phyloP scores from a whole-genome alignment of 2,113 vertebrate genomes.

The Megaleporinus macrocephalus region DNA sequence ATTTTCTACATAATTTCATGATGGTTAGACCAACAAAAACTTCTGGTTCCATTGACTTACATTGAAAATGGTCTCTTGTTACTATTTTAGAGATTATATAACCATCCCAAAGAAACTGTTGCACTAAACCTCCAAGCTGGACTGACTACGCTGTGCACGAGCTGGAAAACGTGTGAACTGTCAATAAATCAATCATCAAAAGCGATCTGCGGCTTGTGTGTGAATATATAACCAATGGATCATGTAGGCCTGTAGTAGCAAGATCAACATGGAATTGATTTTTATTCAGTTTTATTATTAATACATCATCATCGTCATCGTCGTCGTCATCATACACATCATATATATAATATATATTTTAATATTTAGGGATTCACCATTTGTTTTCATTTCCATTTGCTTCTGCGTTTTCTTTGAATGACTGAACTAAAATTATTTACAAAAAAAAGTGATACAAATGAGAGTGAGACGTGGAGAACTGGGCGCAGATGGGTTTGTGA shows the following conservation, averaged over 20 bases:
- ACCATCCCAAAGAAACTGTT: no score
- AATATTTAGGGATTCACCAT: conserved; percentile 78
- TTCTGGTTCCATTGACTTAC: no score
- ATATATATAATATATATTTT: conserved; percentile 80
- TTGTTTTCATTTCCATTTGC: conserved; percentile 71
- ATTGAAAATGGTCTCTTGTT: no score
- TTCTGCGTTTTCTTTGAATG: conserved; percentile 70
- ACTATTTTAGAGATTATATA: no score
- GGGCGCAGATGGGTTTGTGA: conserved; percentile 57
- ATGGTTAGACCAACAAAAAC: no score
- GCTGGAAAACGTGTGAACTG: not conserved
- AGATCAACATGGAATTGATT: conserved; percentile 58
- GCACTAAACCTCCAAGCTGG: no score
- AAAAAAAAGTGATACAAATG: conserved; percentile 79
- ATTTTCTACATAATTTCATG: no score
- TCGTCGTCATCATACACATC: conserved; percentile 71
- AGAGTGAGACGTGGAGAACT: conserved; percentile 61
- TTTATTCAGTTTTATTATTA: conserved; percentile 76
- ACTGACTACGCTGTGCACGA: not conserved
- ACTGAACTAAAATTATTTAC: conserved; percentile 82
- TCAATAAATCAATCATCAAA: not conserved
- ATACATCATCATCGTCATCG: conserved; percentile 65
- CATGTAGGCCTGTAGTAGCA: conserved; percentile 39
- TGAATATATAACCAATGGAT: not conserved
- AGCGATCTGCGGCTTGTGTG: conserved; percentile 10